These are phyloP conservation scores for Pycnomerus fuliginosus DNA, from an alignment of 2,888 invertebrate species.

Conservation along the genomic window DNA sequence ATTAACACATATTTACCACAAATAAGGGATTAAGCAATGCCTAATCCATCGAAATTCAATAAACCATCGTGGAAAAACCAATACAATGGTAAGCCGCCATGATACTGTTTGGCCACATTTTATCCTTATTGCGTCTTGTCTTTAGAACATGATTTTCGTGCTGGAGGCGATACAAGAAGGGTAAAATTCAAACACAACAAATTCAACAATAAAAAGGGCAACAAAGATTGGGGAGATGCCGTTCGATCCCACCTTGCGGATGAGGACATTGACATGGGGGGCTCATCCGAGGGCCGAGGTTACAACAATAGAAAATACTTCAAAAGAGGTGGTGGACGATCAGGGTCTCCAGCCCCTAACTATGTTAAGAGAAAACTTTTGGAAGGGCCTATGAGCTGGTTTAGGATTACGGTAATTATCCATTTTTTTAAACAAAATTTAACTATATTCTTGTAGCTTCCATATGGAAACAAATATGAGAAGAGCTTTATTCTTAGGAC, in stretches of 20 bases:
- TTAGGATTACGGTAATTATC: constrained; percentile 62
- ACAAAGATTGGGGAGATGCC: constrained; percentile 53
- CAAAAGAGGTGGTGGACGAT: constrained; percentile 49
- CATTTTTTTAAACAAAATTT: background rate
- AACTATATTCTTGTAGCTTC: constrained; percentile 52
- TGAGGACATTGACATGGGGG: constrained; percentile 65
- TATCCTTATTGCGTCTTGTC: no score
- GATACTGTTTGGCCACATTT: background rate
- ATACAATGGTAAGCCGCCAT: constrained; percentile 15
- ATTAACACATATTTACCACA: no score
- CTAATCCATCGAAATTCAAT: constrained; percentile 14
- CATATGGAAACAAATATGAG: constrained; percentile 72
- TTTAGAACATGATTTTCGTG: constrained; percentile 18
- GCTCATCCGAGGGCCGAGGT: constrained; percentile 40
- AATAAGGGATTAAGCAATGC: no score
- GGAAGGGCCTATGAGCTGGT: constrained; percentile 65
- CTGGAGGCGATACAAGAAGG: constrained; percentile 41
- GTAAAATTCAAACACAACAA: constrained; percentile 57
- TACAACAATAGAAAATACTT: constrained; percentile 26
- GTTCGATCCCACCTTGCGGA: constrained; percentile 57
- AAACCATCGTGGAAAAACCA: constrained; percentile 18
- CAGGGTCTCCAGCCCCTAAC: constrained; percentile 54
- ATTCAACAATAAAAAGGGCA: constrained; percentile 41
- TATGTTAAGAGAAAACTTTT: constrained; percentile 53
- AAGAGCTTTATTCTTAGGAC: constrained; percentile 66